A percentile compares a stretch with the other conserved stretches of the same genome.
phyloP scores from a whole-genome alignment of 2,888 invertebrate species.

The Malthinus flaveolus region DNA sequence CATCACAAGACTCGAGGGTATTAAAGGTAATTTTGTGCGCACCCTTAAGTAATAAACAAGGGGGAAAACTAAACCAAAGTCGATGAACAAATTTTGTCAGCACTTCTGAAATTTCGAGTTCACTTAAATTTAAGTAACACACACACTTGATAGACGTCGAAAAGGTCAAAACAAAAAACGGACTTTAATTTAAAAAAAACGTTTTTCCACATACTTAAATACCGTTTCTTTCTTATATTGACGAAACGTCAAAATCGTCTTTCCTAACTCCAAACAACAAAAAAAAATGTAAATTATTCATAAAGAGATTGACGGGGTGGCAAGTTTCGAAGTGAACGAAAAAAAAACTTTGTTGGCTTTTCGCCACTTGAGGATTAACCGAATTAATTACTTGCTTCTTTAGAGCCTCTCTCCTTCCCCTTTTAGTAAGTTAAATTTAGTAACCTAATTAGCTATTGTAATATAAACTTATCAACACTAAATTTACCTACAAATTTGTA shows the following conservation, averaged over 20 bases:
- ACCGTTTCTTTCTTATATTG: conserved; percentile 19
- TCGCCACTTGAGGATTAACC: too few species aligned
- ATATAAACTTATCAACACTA: too few species aligned
- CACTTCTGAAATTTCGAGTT: conserved; percentile 19
- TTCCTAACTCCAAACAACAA: too few species aligned
- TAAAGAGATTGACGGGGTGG: too few species aligned
- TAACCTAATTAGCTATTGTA: too few species aligned
- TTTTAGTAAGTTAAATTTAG: too few species aligned
- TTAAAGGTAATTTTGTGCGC: conserved; percentile 25
- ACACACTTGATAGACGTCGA: conserved; percentile 18
- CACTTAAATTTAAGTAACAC: conserved; percentile 22
- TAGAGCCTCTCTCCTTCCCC: too few species aligned
- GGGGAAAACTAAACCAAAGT: conserved; percentile 20
- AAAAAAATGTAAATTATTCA: too few species aligned
- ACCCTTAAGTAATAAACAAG: conserved; percentile 27
- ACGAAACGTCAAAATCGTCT: neutral
- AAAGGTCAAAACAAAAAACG: neutral
- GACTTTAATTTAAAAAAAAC: neutral
- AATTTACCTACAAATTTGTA: too few species aligned
- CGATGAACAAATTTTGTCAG: conserved; percentile 24
- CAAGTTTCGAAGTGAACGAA: too few species aligned
- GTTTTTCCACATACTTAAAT: neutral
- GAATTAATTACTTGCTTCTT: too few species aligned
- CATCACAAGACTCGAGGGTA: conserved; percentile 28
- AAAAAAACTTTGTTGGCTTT: too few species aligned